Percentiles rank a stretch among this genome's conserved stretches.
Evolutionary conservation across 2,113 vertebrate species (phyloP).

Genomic region (Crotalus tigris): DNA sequence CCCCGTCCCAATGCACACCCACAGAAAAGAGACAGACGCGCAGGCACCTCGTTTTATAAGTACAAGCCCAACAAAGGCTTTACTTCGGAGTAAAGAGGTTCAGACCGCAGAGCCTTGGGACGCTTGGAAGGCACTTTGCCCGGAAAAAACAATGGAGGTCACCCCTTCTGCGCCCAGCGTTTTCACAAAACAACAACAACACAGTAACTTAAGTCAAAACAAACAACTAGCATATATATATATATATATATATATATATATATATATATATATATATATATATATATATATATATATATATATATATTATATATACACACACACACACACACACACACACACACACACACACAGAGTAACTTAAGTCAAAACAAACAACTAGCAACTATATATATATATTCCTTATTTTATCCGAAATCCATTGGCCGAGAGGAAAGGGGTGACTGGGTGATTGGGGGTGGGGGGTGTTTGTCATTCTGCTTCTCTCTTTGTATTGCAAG

Average conservation of each 20-base stretch:
- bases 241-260: too few relatives aligned
- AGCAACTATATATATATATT: too few relatives aligned
- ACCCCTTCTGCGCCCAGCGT: slow-evolving; percentile 34
- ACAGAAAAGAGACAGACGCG: background rate
- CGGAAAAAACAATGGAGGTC: slow-evolving; percentile 37
- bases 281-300: too few relatives aligned
- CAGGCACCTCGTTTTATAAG: background rate
- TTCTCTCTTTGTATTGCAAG: slow-evolving; percentile 75
- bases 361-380: background rate
- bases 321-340: too few relatives aligned
- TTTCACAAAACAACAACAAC: slow-evolving; percentile 29
- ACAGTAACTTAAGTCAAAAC: background rate
- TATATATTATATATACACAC: too few relatives aligned
- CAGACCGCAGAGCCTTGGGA: background rate
- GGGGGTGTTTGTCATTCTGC: slow-evolving; percentile 44
- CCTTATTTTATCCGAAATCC: background rate
- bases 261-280: too few relatives aligned
- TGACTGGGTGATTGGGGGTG: background rate
- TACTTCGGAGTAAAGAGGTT: slow-evolving; percentile 5
- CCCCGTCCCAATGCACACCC: background rate
- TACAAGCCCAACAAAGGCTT: slow-evolving; percentile 6
- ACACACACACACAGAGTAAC: background rate
- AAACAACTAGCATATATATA: background rate
- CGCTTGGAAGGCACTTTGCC: slow-evolving; percentile 44
- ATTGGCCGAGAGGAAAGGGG: background rate